Percentiles rank a stretch among this genome's conserved stretches.
Evolutionary conservation across 2,888 invertebrate genomes (phyloP).

Genomic region (Acrobasis suavella): DNA sequence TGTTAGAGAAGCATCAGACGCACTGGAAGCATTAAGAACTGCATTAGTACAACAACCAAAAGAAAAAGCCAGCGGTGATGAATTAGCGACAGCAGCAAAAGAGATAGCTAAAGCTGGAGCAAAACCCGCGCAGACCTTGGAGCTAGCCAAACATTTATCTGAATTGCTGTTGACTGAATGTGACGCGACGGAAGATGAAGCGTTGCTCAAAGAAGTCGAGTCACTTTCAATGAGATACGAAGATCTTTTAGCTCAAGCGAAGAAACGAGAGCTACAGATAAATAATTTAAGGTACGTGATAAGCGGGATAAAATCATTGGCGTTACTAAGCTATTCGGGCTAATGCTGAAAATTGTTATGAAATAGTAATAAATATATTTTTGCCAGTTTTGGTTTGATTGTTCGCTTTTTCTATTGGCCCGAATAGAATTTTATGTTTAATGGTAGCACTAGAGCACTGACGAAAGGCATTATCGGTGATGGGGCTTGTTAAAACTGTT

Average conservation of each 20-base stretch:
- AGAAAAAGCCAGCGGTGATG: conserved; percentile 80
- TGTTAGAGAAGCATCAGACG: conserved; percentile 86
- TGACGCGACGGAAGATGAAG: conserved; percentile 85
- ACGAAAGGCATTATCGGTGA: conserved; percentile 62
- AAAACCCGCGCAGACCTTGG: conserved; percentile 90
- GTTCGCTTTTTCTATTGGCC: conserved; percentile 25
- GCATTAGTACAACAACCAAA: conserved; percentile 64
- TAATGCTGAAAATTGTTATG: conserved; percentile 22
- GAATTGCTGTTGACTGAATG: conserved; percentile 88
- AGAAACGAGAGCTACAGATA: conserved; percentile 88
- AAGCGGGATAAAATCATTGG: conserved; percentile 7
- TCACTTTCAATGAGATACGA: conserved; percentile 86
- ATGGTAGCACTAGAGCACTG: conserved; percentile 67
- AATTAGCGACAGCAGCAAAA: conserved; percentile 84
- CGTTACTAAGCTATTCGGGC: conserved; percentile 23
- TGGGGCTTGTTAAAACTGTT: conserved; percentile 53
- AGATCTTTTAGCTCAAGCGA: conserved; percentile 86
- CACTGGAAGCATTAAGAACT: conserved; percentile 86
- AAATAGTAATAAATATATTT: background rate
- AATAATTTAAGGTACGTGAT: conserved; percentile 87
- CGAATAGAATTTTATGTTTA: conserved; percentile 48
- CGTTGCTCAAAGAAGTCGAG: conserved; percentile 85
- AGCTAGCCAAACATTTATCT: conserved; percentile 91
- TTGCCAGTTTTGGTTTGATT: conserved; percentile 12
- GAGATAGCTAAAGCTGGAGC: conserved; percentile 89